Conservation (phyloP, 2,888 invertebrate species). For the Sylvicola fuscatus region DNA sequence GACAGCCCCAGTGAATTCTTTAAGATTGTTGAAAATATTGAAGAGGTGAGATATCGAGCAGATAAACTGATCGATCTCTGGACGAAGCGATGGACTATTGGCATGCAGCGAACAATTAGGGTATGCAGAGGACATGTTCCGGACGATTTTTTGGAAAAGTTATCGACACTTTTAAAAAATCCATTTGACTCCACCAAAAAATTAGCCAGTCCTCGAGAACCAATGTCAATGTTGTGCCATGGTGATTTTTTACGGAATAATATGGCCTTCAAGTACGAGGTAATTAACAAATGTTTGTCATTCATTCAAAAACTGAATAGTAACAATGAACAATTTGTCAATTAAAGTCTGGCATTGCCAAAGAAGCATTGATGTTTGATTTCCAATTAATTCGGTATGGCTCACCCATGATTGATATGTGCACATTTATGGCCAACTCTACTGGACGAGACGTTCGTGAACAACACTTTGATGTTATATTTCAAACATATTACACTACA, state of each 20-base stretch:
- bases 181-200: constrained; percentile 11
- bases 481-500: constrained; percentile 15
- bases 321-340: background rate
- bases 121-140: constrained; percentile 11
- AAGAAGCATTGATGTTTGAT: constrained; percentile 22
- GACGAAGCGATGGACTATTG: too few species aligned
- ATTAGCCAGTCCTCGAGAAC: constrained; percentile 17
- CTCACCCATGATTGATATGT: constrained; percentile 22
- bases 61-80: too few species aligned
- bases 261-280: constrained; percentile 19
- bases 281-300: background rate
- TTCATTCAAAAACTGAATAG: background rate
- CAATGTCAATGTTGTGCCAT: constrained; percentile 19
- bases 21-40: constrained; percentile 8
- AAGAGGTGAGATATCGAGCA: too few species aligned
- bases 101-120: too few species aligned
- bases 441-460: constrained; percentile 15
- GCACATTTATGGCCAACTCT: constrained; percentile 16
- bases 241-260: constrained; percentile 24
- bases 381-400: constrained; percentile 20
- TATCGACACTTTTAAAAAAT: constrained; percentile 9
- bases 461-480: constrained; percentile 16
- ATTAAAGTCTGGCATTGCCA: constrained; percentile 8
- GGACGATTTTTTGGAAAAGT: constrained; percentile 12
- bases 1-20: constrained; percentile 12